These are phyloP conservation scores for Noctua janthe DNA, from an alignment of 2,888 invertebrate genomes.

Conservation along the genomic window DNA sequence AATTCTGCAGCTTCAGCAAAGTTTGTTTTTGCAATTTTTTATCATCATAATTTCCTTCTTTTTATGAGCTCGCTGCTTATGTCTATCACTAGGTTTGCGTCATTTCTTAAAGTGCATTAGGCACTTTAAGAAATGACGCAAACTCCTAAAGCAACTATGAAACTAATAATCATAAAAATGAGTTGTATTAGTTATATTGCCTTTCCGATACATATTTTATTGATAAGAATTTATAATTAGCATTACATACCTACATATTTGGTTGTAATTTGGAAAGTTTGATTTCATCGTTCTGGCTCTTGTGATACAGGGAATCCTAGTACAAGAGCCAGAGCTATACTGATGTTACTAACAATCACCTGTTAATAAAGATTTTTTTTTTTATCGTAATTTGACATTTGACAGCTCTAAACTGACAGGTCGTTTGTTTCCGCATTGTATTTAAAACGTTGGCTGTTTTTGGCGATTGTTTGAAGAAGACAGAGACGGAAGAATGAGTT, in stretches of 20 bases:
- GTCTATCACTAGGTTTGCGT: background rate
- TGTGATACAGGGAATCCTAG: too few species aligned
- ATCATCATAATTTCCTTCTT: background rate
- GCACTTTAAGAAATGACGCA: too few species aligned
- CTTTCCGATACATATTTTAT: constrained; percentile 5
- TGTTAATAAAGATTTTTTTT: too few species aligned
- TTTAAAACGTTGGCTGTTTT: background rate
- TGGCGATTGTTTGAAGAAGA: background rate
- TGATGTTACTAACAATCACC: too few species aligned
- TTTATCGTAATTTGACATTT: background rate
- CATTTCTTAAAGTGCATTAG: background rate
- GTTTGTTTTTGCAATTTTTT: background rate
- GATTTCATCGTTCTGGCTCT: background rate
- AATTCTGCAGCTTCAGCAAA: background rate
- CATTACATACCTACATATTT: background rate
- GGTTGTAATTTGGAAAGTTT: background rate
- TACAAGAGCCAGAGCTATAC: too few species aligned
- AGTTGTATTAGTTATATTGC: background rate
- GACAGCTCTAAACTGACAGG: background rate
- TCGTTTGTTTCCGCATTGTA: background rate
- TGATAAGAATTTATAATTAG: background rate
- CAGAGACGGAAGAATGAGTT: background rate
- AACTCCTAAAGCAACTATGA: background rate
- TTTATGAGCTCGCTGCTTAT: background rate
- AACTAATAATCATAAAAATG: constrained; percentile 25